Base-by-base conservation (phyloP, 2,797 vertebrate species). In the Kryptopterus vitreolus region DNA sequence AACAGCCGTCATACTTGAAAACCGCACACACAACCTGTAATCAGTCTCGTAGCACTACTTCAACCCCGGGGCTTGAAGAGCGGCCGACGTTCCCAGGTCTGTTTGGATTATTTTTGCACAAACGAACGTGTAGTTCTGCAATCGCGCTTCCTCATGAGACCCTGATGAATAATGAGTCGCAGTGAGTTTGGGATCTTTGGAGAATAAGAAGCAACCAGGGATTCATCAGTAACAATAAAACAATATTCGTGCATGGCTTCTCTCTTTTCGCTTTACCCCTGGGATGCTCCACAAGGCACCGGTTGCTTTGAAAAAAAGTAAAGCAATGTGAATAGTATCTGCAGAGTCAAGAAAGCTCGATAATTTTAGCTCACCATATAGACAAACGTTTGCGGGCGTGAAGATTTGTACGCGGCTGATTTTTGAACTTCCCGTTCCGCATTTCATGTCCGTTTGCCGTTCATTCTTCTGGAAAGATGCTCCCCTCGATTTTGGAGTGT, bases 91-190 rank as follows among this genome's bases (percentile, higher is more conserved):
- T n/a, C n/a, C n/a, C n/a, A n/a, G n/a, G n/a, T n/a, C n/a, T n/a
- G n/a, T n/a, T n/a, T n/a, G n/a, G n/a, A n/a, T n/a, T n/a, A n/a
- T n/a, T n/a, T n/a, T n/a, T n/a, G n/a, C n/a, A n/a, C n/a, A n/a
- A n/a, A n/a, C n/a, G n/a, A n/a, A n/a, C n/a, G n/a, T n/a, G n/a
- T n/a, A n/a, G n/a, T n/a, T n/a, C n/a, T n/a, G n/a, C n/a, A n/a
- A n/a, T n/a, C n/a, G n/a, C n/a, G n/a, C n/a, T 71, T 35, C 24
- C 69, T 72, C 69, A 9, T 71, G 68, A 31, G 68, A 52, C 46
- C 11, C 26, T 72, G 7, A 55, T 33, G 22, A 72, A 72, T 72
- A 72, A 55, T 55, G 69, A 55, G 20, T 72, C 53, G 33, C 15
- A 58, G 1, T 58, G 33, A 26, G 53, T 24, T 58, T 74, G 53